Evolutionary conservation across 2,797 vertebrate genomes (phyloP).

Genomic region (Nasua narica): DNA sequence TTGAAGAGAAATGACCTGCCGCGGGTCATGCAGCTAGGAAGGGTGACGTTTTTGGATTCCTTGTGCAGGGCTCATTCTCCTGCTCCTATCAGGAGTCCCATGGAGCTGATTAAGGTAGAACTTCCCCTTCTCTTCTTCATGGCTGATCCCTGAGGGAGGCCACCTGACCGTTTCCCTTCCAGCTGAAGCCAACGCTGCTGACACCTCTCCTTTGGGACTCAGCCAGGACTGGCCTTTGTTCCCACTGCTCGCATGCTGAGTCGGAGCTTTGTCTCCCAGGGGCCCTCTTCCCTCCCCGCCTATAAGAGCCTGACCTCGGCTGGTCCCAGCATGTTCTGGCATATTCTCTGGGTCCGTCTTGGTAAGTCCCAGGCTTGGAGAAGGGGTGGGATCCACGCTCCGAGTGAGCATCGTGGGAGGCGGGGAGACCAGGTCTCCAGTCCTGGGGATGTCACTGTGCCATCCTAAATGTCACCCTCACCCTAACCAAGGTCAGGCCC

Average conservation of each 20-base stretch:
- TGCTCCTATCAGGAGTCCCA: background rate
- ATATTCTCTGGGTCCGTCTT: slow-evolving; percentile 39
- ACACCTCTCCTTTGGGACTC: background rate
- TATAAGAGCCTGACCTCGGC: slow-evolving; percentile 54
- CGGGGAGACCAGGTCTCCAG: background rate
- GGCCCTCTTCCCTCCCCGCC: slow-evolving; percentile 46
- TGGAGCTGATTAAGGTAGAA: background rate
- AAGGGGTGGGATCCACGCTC: background rate
- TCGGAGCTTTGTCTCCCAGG: slow-evolving; percentile 28
- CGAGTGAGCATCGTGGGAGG: background rate
- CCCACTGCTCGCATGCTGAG: slow-evolving; percentile 4
- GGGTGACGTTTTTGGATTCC: background rate
- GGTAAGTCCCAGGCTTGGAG: slow-evolving; percentile 58
- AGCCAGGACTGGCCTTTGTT: slow-evolving; percentile 48
- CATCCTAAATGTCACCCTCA: background rate
- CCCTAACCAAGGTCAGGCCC: background rate
- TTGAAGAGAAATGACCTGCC: background rate
- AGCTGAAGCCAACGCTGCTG: slow-evolving; percentile 31
- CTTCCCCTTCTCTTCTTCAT: background rate
- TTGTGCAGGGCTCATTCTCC: background rate
- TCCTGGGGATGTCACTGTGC: background rate
- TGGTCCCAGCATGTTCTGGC: background rate
- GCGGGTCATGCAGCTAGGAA: background rate
- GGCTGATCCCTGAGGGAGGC: background rate
- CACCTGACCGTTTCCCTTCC: background rate